These are phyloP conservation scores for Macrotrachela quadricornifera DNA, from an alignment of 1,140 invertebrate genomes.

Conservation along the genomic window DNA sequence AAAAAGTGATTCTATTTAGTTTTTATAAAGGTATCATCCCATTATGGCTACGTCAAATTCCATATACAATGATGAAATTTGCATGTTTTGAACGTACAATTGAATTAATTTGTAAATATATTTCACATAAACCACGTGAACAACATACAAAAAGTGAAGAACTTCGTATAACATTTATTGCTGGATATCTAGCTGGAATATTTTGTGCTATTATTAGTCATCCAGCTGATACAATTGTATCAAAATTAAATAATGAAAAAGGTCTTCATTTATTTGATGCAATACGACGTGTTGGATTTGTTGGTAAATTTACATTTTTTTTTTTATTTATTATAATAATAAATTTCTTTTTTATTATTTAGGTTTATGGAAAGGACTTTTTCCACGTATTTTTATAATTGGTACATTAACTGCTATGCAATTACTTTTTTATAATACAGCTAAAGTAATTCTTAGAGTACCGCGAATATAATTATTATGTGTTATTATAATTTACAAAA, in stretches of 20 bases:
- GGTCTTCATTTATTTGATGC: slow-evolving; percentile 52
- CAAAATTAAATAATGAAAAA: slow-evolving; percentile 86
- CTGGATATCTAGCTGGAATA: slow-evolving; percentile 92
- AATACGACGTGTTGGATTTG: slow-evolving; percentile 47
- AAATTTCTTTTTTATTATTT: too few relatives aligned
- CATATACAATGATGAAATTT: slow-evolving; percentile 99
- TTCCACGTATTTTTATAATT: slow-evolving; percentile 96
- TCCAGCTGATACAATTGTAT: slow-evolving; percentile 94
- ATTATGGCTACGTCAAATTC: slow-evolving; percentile 92
- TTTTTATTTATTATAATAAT: too few relatives aligned
- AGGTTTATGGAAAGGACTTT: slow-evolving; percentile 75
- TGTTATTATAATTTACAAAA: slow-evolving; percentile 61
- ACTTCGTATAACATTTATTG: slow-evolving; percentile 52
- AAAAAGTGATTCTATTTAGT: background rate
- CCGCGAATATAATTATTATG: slow-evolving; percentile 89
- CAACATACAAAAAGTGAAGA: slow-evolving; percentile 83
- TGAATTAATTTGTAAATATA: slow-evolving; percentile 63
- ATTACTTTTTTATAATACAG: slow-evolving; percentile 98
- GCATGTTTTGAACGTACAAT: slow-evolving; percentile 96
- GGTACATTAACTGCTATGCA: slow-evolving; percentile 93
- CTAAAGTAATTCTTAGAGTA: slow-evolving; percentile 46
- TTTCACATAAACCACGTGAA: slow-evolving; percentile 74
- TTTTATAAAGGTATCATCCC: slow-evolving; percentile 91
- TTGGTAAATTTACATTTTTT: slow-evolving; percentile 18
- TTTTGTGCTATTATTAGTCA: slow-evolving; percentile 98